Percentiles rank a stretch among this genome's conserved stretches.
Conservation (phyloP, 2,113 vertebrate species). For the Cheirogaleus medius region DNA sequence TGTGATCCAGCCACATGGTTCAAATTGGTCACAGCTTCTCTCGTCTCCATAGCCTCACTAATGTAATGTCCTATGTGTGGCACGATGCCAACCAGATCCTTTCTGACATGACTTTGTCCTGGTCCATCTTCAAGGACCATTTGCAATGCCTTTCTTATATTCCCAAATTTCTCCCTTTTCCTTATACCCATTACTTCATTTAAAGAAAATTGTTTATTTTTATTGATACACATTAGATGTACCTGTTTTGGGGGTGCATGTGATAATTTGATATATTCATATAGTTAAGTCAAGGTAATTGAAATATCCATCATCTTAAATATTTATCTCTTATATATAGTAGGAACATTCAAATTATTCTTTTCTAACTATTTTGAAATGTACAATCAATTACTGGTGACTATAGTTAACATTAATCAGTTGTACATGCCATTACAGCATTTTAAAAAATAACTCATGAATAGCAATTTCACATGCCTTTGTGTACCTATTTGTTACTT, state of each 20-base stretch:
- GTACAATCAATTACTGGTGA: too few relatives aligned
- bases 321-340: too few relatives aligned
- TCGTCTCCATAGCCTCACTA: neutral
- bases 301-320: too few relatives aligned
- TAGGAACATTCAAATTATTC: too few relatives aligned
- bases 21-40: neutral
- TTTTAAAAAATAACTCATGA: neutral
- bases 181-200: neutral
- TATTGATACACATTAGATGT: too few relatives aligned
- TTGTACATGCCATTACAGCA: neutral
- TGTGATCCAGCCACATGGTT: neutral
- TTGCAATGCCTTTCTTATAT: neutral
- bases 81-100: neutral
- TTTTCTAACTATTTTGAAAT: too few relatives aligned
- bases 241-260: too few relatives aligned
- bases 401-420: too few relatives aligned
- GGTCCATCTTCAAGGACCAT: neutral
- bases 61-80: neutral
- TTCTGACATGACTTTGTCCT: neutral
- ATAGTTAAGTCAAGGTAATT: too few relatives aligned
- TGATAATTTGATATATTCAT: too few relatives aligned
- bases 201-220: too few relatives aligned
- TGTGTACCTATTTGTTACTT: neutral
- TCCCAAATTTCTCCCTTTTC: neutral
- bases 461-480: neutral